Percentiles rank a stretch among this genome's conserved stretches.
phyloP scores from a whole-genome alignment of 2,113 vertebrate species.

The Calidris pugnax region DNA sequence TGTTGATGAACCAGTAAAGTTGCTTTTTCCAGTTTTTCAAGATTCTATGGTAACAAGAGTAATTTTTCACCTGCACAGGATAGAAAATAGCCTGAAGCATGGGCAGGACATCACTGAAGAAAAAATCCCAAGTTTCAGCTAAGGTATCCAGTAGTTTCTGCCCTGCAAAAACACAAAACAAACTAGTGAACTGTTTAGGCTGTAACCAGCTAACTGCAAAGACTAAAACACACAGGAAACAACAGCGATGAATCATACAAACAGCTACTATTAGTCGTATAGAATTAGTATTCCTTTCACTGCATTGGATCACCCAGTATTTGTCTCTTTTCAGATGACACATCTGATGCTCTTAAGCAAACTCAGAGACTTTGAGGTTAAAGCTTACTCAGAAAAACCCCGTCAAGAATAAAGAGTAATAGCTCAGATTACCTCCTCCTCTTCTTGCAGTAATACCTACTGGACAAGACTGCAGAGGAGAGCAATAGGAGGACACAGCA shows the following conservation, averaged over 20 bases:
- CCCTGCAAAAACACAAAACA: constrained; percentile 76
- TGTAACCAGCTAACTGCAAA: not conserved
- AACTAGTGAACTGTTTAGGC: not conserved
- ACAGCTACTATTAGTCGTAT: not conserved
- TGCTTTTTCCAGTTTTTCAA: constrained; percentile 26
- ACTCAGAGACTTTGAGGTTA: not conserved
- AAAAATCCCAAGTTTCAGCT: constrained; percentile 98
- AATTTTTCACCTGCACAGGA: constrained; percentile 89
- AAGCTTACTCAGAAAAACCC: not conserved
- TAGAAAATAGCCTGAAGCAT: constrained; percentile 97
- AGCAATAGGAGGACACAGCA: not conserved
- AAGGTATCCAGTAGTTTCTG: constrained; percentile 96
- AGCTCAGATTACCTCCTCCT: not conserved
- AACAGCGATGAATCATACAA: not conserved
- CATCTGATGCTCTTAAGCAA: not conserved
- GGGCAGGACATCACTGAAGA: constrained; percentile 95
- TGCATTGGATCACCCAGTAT: not conserved
- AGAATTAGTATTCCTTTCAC: not conserved
- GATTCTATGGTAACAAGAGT: not conserved
- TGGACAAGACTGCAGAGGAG: not conserved
- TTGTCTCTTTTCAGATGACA: not conserved
- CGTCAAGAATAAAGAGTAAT: not conserved
- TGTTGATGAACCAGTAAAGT: not conserved
- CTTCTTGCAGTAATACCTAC: not conserved
- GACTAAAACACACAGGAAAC: not conserved